A percentile compares a stretch with the other conserved stretches of the same genome.
Conservation (phyloP, 2,888 invertebrate species). For the Lasioglossum vierecki region DNA sequence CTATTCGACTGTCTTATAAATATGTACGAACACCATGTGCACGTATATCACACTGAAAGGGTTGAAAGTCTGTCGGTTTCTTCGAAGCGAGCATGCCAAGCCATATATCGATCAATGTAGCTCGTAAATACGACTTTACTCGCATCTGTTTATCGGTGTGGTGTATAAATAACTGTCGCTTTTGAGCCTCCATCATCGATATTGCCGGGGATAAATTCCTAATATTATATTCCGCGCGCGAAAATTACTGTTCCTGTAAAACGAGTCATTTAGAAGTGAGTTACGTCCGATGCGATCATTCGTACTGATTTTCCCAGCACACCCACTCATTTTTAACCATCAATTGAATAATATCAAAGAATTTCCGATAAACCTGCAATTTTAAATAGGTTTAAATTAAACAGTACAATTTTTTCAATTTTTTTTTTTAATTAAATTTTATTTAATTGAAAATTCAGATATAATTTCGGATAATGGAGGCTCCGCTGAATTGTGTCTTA, state of each 20-base stretch:
- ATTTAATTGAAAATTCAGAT: too few relatives aligned
- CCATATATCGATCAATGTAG: constrained; percentile 61
- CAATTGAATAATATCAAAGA: not conserved
- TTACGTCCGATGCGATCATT: not conserved
- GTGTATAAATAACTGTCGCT: constrained; percentile 34
- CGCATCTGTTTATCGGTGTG: constrained; percentile 37
- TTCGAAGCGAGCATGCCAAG: constrained; percentile 41
- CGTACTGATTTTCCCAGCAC: constrained; percentile 1
- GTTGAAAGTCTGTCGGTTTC: constrained; percentile 61
- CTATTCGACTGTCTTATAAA: constrained; percentile 70
- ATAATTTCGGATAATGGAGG: too few relatives aligned
- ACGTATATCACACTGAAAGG: constrained; percentile 62
- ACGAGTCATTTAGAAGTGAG: not conserved
- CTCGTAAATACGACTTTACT: constrained; percentile 61
- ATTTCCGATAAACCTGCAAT: too few relatives aligned
- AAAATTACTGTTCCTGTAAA: not conserved
- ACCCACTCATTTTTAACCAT: not conserved
- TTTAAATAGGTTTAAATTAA: too few relatives aligned
- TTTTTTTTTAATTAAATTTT: too few relatives aligned
- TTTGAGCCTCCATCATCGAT: constrained; percentile 2
- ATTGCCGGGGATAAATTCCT: not conserved
- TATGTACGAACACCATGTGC: constrained; percentile 70
- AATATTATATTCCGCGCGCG: not conserved
- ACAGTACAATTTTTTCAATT: too few relatives aligned
- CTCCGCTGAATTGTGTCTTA: too few relatives aligned